Base-by-base conservation (phyloP, 2,888 invertebrate genomes). In the Pediacus dermestoides region DNA sequence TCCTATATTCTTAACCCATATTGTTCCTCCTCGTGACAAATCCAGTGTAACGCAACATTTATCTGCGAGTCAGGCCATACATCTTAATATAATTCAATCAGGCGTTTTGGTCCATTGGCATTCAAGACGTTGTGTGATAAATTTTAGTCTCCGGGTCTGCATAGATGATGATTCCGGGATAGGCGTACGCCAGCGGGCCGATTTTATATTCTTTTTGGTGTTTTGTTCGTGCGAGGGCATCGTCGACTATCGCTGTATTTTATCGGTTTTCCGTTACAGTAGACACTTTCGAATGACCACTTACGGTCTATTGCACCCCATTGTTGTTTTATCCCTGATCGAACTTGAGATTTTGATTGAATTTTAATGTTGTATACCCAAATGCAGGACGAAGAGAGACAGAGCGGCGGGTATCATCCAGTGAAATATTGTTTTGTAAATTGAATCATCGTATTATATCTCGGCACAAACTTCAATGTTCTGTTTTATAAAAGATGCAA, bases 71-170 rank as follows among this genome's bases (percentile, higher is more conserved):
- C 23, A 10, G 3, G 4, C 8, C 23, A 23, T 23, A 23, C 10
- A 23, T 23, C 23, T 23, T 23, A 23, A 23, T 23, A 23, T 23
- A 23, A 23, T 23, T 23, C 23, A 23, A 23, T 23, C 23, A 23
- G 10, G 23, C 9, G 23, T 8, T 23, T 9, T n/a, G 23, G 23
- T 23, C 23, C 23, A 23, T 23, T 23, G 23, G 23, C 23, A 23
- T 23, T 23, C 23, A 23, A 23, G 23, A 23, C 23, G 10, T 23
- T 10, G 9, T 9, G 23, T 23, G 23, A 23, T 23, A 23, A 23
- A 23, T 23, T 23, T 23, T 10, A 23, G 4, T 23, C 23, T 23
- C 9, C 9, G n/a, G n/a, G 23, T 10, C 23, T 23, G 23, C 23
- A 23, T 23, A 23, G 4, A 23, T 23, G 23, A 23, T 23, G 10